These are phyloP conservation scores for Rhamphomyia laevipes DNA, from an alignment of 2,888 invertebrate genomes.

Conservation along the genomic window DNA sequence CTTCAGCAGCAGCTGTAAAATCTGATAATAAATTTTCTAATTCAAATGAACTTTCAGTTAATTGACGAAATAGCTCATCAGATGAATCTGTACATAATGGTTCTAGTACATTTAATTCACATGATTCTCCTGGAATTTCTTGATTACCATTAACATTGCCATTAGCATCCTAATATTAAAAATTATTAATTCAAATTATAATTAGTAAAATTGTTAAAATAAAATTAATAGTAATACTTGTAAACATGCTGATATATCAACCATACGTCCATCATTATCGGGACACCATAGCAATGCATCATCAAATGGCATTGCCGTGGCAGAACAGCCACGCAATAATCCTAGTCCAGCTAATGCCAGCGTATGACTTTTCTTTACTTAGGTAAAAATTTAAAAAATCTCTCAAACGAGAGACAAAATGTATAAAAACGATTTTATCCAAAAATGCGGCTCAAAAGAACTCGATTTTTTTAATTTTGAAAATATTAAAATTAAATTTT, in stretches of 20 bases:
- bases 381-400: not conserved
- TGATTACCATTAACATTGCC: constrained; percentile 23
- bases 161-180: constrained; percentile 19
- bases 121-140: constrained; percentile 22
- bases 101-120: constrained; percentile 31
- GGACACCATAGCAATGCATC: constrained; percentile 91
- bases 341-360: constrained; percentile 31
- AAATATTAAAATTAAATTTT: too few relatives aligned
- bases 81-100: constrained; percentile 46
- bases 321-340: constrained; percentile 13
- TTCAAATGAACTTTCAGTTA: constrained; percentile 75
- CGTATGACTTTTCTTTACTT: constrained; percentile 17
- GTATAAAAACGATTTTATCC: too few relatives aligned
- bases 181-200: not conserved
- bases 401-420: too few relatives aligned
- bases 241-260: constrained; percentile 79
- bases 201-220: not conserved
- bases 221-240: constrained; percentile 62
- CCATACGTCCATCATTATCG: constrained; percentile 90
- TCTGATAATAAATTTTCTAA: constrained; percentile 74
- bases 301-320: constrained; percentile 73
- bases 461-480: constrained; percentile 14
- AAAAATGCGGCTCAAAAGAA: too few relatives aligned
- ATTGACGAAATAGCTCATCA: constrained; percentile 69
- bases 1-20: constrained; percentile 59